Percentiles rank a stretch among this genome's conserved stretches.
Evolutionary conservation across 2,797 vertebrate species (phyloP).

Genomic region (Hemibagrus guttatus): DNA sequence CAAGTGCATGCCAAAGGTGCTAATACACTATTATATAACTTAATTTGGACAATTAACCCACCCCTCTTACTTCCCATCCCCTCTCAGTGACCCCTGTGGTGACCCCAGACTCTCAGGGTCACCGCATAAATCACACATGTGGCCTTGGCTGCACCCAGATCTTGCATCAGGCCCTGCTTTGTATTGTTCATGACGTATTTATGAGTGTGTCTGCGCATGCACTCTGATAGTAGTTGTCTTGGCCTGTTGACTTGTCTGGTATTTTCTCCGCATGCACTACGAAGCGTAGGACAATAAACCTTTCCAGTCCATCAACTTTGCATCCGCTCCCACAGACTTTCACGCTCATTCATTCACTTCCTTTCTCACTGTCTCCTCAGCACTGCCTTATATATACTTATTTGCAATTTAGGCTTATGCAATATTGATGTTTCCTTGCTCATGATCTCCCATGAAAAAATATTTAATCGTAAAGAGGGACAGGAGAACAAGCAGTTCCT

Average conservation of each 20-base stretch:
- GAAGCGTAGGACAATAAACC: constrained; percentile 25
- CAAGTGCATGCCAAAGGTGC: constrained; percentile 5
- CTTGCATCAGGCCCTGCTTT: not conserved
- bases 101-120: not conserved
- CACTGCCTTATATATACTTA: not conserved
- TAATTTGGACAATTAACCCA: constrained; percentile 11
- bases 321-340: constrained; percentile 21
- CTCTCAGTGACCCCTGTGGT: constrained; percentile 23
- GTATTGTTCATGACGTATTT: constrained; percentile 3
- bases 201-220: not conserved
- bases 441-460: not conserved
- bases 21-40: constrained; percentile 11
- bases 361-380: not conserved
- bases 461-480: not conserved
- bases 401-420: not conserved
- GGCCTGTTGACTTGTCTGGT: constrained; percentile 21
- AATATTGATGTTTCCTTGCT: not conserved
- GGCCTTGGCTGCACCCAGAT: not conserved
- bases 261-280: constrained; percentile 11
- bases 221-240: not conserved
- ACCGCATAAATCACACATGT: constrained; percentile 15
- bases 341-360: not conserved
- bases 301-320: constrained; percentile 12
- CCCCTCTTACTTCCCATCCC: not conserved
- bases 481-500: not conserved